Percentiles rank a stretch among this genome's conserved stretches.
phyloP scores from a whole-genome alignment of 2,113 vertebrate genomes.

The Machaerirhynchus nigripectus region DNA sequence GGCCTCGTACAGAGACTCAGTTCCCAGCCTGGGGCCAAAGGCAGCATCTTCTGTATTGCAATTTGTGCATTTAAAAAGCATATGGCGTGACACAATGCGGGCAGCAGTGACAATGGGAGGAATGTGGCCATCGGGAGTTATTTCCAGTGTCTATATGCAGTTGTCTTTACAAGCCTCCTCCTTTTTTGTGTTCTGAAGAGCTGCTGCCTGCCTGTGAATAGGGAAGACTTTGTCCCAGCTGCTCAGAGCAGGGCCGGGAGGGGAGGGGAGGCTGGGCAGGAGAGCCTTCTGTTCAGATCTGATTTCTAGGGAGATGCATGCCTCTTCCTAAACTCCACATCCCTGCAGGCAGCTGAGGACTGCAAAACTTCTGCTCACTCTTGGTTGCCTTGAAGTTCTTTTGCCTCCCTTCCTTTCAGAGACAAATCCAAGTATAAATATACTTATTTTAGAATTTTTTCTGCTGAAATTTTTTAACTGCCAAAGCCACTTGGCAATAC shows the following conservation, averaged over 20 bases:
- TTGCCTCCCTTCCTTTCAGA: neutral
- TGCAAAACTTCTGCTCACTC: neutral
- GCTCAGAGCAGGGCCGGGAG: neutral
- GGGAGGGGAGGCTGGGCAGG: neutral
- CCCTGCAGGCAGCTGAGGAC: neutral
- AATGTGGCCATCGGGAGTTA: neutral
- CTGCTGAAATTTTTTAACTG: neutral
- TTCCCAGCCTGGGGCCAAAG: neutral
- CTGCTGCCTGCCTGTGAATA: neutral
- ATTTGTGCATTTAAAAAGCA: neutral
- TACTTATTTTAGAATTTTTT: neutral
- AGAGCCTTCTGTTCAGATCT: neutral
- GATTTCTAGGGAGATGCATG: neutral
- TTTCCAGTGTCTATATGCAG: neutral
- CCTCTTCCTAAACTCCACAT: neutral
- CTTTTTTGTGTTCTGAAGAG: neutral
- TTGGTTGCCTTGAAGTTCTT: neutral
- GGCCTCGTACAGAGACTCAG: accelerated
- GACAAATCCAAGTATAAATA: neutral
- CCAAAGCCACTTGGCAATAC: neutral
- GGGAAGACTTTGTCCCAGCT: neutral
- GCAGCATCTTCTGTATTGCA: neutral
- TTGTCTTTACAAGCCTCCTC: neutral
- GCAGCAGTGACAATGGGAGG: neutral
- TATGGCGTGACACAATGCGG: neutral